Evolutionary conservation across 2,113 vertebrate genomes (phyloP), one percentile per base, ranked within the genome.

Genomic region (Proterorhinus semilunaris): DNA sequence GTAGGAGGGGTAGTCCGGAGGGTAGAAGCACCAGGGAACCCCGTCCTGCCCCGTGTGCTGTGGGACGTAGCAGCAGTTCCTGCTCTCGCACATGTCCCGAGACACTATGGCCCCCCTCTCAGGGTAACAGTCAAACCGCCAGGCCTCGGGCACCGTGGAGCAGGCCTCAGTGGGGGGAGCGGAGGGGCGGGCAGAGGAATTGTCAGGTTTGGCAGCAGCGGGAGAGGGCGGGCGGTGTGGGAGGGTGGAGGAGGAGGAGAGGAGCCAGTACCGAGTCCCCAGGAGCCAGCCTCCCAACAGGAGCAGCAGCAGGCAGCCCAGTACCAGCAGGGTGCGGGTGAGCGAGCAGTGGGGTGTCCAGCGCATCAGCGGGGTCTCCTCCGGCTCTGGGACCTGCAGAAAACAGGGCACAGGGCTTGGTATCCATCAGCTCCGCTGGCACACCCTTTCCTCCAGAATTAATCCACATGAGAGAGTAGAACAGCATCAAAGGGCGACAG

Each of bases 1-100:
- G 62, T 96, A 96, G 9, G 92, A 95, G 16, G 95, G 93, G 69
- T 94, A 96, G 47, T 92, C 89, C 0, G 84, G 74, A 0, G 95
- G 91, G 78, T 96, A 96, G 80, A 95, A 96, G 81, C 95, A 96
- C 94, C 95, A 96, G 0, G 95, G 95, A 49, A 95, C 86, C 0
- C 93, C 93, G 0, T 11, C 85, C 44, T 57, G 78, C 63, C 74
- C 78, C 12, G 45, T 54, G 0, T 0, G 27, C 6, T 0, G 0
- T 1, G 89, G 88, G 0, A 94, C 78, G 49, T 95, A 97, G 79
- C 95, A 97, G 76, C 95, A 97, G 1, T 93, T 94, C 44, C 95
- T 89, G 6, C 88, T 89, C 66, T 94, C 90, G 0, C 95, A 96
- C 69, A 96, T 49, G 54, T 95, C 91, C 76, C 57, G 90, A 0